Conservation (phyloP, 2,888 invertebrate genomes). For the Pseudococcus jackbeardsleyi region DNA sequence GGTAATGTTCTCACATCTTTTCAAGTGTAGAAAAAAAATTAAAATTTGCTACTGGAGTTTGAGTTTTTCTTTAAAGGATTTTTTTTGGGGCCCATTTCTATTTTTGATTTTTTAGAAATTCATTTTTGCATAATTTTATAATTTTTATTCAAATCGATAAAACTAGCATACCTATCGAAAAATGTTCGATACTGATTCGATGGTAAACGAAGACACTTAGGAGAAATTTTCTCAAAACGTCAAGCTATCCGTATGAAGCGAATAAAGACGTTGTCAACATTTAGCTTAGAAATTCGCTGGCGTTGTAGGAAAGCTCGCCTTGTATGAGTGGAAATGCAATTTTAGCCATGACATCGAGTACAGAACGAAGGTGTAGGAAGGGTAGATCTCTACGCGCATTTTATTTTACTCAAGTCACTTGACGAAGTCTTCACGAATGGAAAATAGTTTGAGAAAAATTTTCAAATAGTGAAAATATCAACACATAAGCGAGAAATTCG, state of each 20-base stretch:
- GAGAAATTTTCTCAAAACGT: neutral
- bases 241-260: neutral
- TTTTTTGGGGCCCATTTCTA: no score
- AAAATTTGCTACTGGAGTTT: no score
- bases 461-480: neutral
- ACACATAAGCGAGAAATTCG: neutral
- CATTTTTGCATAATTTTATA: no score
- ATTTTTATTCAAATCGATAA: neutral
- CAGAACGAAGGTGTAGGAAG: neutral
- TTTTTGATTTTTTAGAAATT: no score
- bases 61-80: no score
- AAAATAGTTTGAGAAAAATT: neutral
- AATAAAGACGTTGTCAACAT: neutral
- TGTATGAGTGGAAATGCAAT: neutral
- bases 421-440: neutral
- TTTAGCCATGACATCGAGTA: neutral
- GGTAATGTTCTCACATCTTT: no score
- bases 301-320: neutral
- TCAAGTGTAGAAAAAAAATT: no score
- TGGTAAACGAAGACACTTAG: neutral
- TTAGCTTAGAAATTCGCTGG: neutral
- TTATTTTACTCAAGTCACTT: neutral
- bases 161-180: neutral
- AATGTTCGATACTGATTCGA: neutral
- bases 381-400: neutral